A percentile compares a stretch with the other conserved stretches of the same genome.
These are phyloP conservation scores for Chitala chitala DNA, from an alignment of 2,113 vertebrate genomes.

Conservation along the genomic window DNA sequence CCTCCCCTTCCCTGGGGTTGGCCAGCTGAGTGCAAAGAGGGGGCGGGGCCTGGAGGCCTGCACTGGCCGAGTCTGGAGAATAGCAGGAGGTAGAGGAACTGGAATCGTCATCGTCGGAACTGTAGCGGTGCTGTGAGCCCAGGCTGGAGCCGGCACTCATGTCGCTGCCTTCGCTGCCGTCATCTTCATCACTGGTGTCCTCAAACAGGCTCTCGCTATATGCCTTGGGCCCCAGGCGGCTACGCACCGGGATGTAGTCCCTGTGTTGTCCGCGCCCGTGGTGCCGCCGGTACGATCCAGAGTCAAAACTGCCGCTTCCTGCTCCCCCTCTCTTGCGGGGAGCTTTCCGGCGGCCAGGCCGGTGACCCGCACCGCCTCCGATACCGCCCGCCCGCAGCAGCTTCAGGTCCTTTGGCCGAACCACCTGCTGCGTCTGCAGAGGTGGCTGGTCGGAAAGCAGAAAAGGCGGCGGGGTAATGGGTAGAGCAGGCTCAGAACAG, in stretches of 20 bases:
- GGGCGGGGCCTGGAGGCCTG: constrained; percentile 44
- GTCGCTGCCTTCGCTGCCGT: constrained; percentile 72
- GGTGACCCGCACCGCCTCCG: constrained; percentile 51
- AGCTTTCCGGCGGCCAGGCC: constrained; percentile 67
- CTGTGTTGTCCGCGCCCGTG: constrained; percentile 63
- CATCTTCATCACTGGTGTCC: constrained; percentile 76
- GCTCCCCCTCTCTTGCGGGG: constrained; percentile 58
- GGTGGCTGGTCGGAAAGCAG: constrained; percentile 57
- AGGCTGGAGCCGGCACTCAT: constrained; percentile 78
- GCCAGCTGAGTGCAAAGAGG: constrained; percentile 52
- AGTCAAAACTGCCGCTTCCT: constrained; percentile 69
- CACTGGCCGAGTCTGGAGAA: constrained; percentile 66
- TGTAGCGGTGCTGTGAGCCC: constrained; percentile 74
- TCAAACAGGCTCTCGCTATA: constrained; percentile 77
- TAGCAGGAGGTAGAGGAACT: constrained; percentile 78
- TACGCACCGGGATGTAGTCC: constrained; percentile 70
- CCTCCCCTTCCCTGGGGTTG: constrained; percentile 51
- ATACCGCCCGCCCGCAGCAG: constrained; percentile 55
- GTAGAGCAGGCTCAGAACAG: constrained; percentile 62
- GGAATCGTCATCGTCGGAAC: constrained; percentile 66
- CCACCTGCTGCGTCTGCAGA: constrained; percentile 67
- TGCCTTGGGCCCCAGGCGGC: constrained; percentile 68
- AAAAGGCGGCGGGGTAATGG: constrained; percentile 60
- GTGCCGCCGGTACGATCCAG: constrained; percentile 65
- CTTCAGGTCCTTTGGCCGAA: constrained; percentile 80